phyloP scores from a whole-genome alignment of 1,140 invertebrate species.

The Hormaphis cornu region DNA sequence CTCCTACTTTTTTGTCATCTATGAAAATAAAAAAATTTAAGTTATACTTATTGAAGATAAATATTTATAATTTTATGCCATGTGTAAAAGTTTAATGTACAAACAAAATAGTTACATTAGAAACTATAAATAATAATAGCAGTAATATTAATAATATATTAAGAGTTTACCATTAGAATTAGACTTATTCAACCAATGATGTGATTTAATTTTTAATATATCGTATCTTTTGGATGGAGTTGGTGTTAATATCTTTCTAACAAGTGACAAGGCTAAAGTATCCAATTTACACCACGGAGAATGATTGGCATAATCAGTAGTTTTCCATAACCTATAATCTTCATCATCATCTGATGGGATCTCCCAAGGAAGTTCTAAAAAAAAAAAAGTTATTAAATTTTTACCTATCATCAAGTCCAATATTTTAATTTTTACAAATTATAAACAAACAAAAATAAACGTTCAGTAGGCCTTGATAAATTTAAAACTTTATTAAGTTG shows the following conservation, averaged over 20 bases:
- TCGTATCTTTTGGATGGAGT: slow-evolving; percentile 54
- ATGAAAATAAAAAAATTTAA: neutral
- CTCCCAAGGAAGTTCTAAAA: slow-evolving; percentile 86
- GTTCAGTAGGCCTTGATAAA: no score
- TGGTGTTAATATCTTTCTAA: slow-evolving; percentile 62
- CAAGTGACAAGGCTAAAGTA: slow-evolving; percentile 59
- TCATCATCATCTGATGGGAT: slow-evolving; percentile 58
- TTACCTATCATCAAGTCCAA: slow-evolving; percentile 4
- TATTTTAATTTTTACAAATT: no score
- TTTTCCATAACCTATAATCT: slow-evolving; percentile 70
- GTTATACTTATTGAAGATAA: neutral
- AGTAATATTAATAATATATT: no score
- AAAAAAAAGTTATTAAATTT: slow-evolving; percentile 30
- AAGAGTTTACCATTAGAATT: neutral
- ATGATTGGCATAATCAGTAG: slow-evolving; percentile 52
- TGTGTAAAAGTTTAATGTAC: no score
- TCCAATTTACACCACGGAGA: slow-evolving; percentile 77
- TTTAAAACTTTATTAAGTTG: no score
- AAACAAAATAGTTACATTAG: no score
- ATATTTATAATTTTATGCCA: neutral
- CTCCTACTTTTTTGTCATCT: neutral
- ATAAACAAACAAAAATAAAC: slow-evolving; percentile 35
- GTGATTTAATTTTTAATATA: slow-evolving; percentile 58
- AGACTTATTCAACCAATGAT: slow-evolving; percentile 64
- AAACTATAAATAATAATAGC: no score